phyloP scores from a whole-genome alignment of 2,888 invertebrate genomes.

The Stomorhina lunata region DNA sequence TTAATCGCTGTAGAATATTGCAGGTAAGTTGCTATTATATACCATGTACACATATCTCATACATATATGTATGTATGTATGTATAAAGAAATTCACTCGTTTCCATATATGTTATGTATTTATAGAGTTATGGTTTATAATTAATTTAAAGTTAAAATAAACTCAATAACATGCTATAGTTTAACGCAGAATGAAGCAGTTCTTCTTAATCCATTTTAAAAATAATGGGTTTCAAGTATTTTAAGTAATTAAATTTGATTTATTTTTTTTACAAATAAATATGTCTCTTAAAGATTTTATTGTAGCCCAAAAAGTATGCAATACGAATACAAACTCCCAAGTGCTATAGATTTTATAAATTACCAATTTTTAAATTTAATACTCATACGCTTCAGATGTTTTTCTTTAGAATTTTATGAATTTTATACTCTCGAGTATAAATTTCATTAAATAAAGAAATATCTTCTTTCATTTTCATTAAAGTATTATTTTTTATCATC shows the following conservation, averaged over 20 bases:
- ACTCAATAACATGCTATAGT: neutral
- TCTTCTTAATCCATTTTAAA: no score
- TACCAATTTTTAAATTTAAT: no score
- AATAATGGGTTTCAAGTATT: no score
- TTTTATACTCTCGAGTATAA: no score
- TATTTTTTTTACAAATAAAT: no score
- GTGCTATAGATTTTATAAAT: no score
- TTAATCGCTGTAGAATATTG: conserved; percentile 93
- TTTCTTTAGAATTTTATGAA: neutral
- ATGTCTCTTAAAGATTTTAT: no score
- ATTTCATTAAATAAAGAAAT: neutral
- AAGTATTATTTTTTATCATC: neutral
- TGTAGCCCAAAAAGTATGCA: no score
- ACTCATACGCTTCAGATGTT: neutral
- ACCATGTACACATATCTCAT: neutral
- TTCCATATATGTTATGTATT: no score
- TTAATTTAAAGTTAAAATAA: neutral
- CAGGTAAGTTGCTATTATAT: conserved; percentile 84
- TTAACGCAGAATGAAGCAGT: neutral
- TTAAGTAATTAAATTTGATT: no score
- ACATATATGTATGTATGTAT: neutral
- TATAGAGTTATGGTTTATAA: neutral
- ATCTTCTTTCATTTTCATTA: neutral
- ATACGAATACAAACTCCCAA: no score
- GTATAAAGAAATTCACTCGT: no score